phyloP scores from a whole-genome alignment of 2,888 invertebrate species.

The Gortyna flavago region DNA sequence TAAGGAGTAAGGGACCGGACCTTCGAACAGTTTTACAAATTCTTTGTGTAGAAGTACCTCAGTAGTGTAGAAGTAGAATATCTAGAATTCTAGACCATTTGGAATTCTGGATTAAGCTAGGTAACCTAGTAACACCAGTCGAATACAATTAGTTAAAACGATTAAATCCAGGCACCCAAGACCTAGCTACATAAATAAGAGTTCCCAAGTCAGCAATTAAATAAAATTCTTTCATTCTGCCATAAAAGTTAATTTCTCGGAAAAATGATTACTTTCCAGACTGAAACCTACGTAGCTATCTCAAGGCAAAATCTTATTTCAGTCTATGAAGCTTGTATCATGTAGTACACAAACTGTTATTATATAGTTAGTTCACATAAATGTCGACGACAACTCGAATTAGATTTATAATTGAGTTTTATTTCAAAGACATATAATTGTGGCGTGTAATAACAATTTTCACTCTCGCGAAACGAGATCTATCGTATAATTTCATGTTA shows the following conservation, averaged over 20 bases:
- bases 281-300: conserved; percentile 33
- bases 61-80: too few relatives aligned
- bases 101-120: too few relatives aligned
- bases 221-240: conserved; percentile 16
- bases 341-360: conserved; percentile 59
- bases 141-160: conserved; percentile 6
- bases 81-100: neutral
- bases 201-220: neutral
- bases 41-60: neutral
- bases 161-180: conserved; percentile 12
- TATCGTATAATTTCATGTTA: conserved; percentile 70
- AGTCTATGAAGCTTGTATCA: conserved; percentile 53
- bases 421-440: conserved; percentile 71
- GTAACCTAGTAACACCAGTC: neutral
- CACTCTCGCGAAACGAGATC: conserved; percentile 74
- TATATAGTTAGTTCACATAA: conserved; percentile 42
- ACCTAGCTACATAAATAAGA: neutral
- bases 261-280: conserved; percentile 24
- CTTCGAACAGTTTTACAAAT: neutral
- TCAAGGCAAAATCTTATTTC: conserved; percentile 47
- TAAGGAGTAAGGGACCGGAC: too few relatives aligned
- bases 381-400: conserved; percentile 66
- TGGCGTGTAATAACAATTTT: conserved; percentile 74
- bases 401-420: conserved; percentile 74
- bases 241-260: conserved; percentile 41